phyloP scores from a whole-genome alignment of 2,888 invertebrate species.

The Actias luna region DNA sequence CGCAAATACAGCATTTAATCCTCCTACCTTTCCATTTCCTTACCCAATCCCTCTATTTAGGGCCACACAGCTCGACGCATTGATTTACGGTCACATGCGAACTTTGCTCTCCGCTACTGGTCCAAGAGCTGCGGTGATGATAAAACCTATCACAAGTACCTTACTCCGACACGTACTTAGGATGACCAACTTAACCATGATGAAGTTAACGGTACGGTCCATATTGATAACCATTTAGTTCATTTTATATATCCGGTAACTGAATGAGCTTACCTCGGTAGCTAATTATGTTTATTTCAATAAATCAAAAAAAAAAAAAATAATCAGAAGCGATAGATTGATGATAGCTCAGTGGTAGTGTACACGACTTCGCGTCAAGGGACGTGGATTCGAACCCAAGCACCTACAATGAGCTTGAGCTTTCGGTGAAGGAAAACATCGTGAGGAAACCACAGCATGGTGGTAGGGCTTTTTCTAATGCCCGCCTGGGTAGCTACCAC shows the following conservation, averaged over 20 bases:
- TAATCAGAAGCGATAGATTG: too few species aligned
- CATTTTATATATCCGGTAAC: not conserved
- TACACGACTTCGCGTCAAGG: too few species aligned
- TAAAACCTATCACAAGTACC: constrained; percentile 65
- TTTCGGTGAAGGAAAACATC: too few species aligned
- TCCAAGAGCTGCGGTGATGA: constrained; percentile 57
- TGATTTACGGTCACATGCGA: constrained; percentile 86
- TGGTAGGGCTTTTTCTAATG: too few species aligned
- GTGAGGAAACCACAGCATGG: too few species aligned
- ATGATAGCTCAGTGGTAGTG: too few species aligned
- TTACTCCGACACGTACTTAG: constrained; percentile 59
- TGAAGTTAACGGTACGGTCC: constrained; percentile 55
- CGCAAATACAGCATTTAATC: not conserved
- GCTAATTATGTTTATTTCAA: too few species aligned
- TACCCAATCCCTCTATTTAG: constrained; percentile 55
- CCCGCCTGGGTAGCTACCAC: too few species aligned
- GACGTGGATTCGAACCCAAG: too few species aligned
- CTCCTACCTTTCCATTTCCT: constrained; percentile 6
- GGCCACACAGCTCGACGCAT: constrained; percentile 88
- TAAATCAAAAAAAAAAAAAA: too few species aligned
- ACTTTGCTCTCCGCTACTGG: constrained; percentile 66
- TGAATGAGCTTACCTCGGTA: too few species aligned
- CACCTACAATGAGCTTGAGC: too few species aligned
- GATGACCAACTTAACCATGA: constrained; percentile 49
- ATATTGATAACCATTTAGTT: not conserved